Evolutionary conservation across 1,140 invertebrate genomes (phyloP).

Genomic region (Drosophila gunungcola): DNA sequence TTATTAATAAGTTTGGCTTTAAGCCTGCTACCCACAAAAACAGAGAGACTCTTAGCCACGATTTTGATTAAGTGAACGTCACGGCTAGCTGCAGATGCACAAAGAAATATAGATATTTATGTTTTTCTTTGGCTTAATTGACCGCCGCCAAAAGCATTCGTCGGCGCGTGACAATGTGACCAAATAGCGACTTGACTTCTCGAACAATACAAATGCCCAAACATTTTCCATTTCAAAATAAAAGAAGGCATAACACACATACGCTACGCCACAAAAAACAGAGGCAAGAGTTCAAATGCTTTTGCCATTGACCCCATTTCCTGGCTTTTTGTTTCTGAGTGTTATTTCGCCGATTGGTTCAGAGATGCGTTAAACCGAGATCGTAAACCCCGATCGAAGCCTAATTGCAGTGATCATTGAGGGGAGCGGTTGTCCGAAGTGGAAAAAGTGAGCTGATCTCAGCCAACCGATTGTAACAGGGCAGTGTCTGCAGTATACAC

Average conservation of each 20-base stretch:
- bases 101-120: slow-evolving; percentile 19
- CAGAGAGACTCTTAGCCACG: slow-evolving; percentile 9
- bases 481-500: slow-evolving; percentile 52
- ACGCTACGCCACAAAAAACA: slow-evolving; percentile 11
- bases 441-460: slow-evolving; percentile 36
- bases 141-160: slow-evolving; percentile 39
- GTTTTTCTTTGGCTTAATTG: slow-evolving; percentile 52
- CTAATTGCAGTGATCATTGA: slow-evolving; percentile 65
- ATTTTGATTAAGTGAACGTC: slow-evolving; percentile 60
- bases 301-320: slow-evolving; percentile 78
- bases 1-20: slow-evolving; percentile 63
- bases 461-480: slow-evolving; percentile 42
- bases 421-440: slow-evolving; percentile 3
- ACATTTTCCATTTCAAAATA: slow-evolving; percentile 27
- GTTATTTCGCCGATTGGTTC: slow-evolving; percentile 22
- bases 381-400: slow-evolving; percentile 31
- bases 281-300: slow-evolving; percentile 74
- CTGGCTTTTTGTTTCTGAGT: slow-evolving; percentile 3
- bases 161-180: slow-evolving; percentile 71
- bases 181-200: slow-evolving; percentile 36
- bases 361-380: slow-evolving; percentile 24
- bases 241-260: slow-evolving; percentile 11
- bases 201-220: slow-evolving; percentile 9
- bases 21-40: slow-evolving; percentile 17
- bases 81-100: slow-evolving; percentile 27